These are phyloP conservation scores for Takifugu ocellatus DNA, from an alignment of 2,797 vertebrate genomes.

Conservation along the genomic window DNA sequence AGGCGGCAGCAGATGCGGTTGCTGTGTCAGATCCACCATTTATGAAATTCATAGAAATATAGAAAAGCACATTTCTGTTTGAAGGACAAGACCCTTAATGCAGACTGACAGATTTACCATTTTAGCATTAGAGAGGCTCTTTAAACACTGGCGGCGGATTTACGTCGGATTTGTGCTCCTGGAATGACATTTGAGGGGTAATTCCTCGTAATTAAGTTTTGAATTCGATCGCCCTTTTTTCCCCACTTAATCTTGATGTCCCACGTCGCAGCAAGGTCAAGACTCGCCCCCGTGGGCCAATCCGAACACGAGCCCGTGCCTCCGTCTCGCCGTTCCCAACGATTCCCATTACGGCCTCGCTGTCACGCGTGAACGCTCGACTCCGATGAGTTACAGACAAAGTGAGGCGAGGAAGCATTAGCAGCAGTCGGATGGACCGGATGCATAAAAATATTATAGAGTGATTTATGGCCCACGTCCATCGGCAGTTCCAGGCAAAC, in stretches of 20 bases:
- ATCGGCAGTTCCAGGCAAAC: slow-evolving; percentile 63
- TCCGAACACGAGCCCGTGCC: slow-evolving; percentile 25
- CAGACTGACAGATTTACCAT: slow-evolving; percentile 10
- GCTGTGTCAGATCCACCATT: slow-evolving; percentile 11
- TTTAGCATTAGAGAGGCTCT: slow-evolving; percentile 7
- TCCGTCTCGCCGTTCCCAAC: neutral
- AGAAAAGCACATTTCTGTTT: slow-evolving; percentile 8
- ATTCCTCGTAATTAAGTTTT: slow-evolving; percentile 27
- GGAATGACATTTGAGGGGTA: neutral
- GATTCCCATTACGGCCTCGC: slow-evolving; percentile 27
- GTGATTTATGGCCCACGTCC: slow-evolving; percentile 68
- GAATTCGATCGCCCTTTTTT: slow-evolving; percentile 31
- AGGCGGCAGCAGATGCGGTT: slow-evolving; percentile 10
- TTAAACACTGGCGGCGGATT: slow-evolving; percentile 21
- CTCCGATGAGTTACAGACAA: slow-evolving; percentile 62
- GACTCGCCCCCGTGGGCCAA: slow-evolving; percentile 39
- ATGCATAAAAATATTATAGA: slow-evolving; percentile 63
- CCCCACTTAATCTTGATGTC: slow-evolving; percentile 41
- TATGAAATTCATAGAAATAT: slow-evolving; percentile 7
- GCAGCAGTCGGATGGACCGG: slow-evolving; percentile 54
- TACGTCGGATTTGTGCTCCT: slow-evolving; percentile 6
- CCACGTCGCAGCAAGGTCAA: slow-evolving; percentile 45
- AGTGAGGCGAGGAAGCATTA: slow-evolving; percentile 56
- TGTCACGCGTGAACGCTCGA: slow-evolving; percentile 48
- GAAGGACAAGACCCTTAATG: slow-evolving; percentile 22